Evolutionary conservation across 2,113 vertebrate genomes (phyloP).

Genomic region (Origma solitaria): DNA sequence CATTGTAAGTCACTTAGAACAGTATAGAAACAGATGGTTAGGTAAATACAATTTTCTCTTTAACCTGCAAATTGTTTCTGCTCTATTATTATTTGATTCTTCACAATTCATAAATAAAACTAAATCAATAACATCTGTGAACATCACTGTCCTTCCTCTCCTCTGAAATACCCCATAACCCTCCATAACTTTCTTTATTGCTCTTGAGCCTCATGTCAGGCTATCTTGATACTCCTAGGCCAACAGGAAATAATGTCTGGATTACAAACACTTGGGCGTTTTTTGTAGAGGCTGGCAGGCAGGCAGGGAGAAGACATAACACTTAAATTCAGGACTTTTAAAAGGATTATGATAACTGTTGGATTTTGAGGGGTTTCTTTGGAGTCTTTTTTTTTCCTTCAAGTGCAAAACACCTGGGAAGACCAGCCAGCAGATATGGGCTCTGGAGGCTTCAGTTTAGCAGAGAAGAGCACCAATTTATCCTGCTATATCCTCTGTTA

Average conservation of each 20-base stretch:
- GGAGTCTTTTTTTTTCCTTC: background rate
- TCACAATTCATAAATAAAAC: background rate
- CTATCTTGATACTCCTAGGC: background rate
- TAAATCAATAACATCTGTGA: slow-evolving; percentile 27
- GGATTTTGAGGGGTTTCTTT: background rate
- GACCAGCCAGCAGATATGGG: background rate
- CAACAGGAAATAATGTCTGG: slow-evolving; percentile 21
- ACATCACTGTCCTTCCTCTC: background rate
- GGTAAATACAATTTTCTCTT: background rate
- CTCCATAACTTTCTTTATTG: background rate
- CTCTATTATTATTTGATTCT: background rate
- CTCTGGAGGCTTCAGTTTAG: background rate
- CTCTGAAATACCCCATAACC: background rate
- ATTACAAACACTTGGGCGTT: background rate
- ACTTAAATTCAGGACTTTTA: background rate
- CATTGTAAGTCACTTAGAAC: background rate
- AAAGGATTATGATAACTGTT: background rate
- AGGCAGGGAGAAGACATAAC: background rate
- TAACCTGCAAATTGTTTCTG: background rate
- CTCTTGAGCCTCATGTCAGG: background rate
- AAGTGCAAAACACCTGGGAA: background rate
- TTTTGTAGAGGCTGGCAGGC: background rate
- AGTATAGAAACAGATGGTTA: background rate
- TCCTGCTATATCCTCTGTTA: background rate
- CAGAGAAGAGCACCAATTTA: background rate